A percentile compares a stretch with the other conserved stretches of the same genome.
Conservation (phyloP, 2,797 vertebrate genomes). For the Melanitta fusca region DNA sequence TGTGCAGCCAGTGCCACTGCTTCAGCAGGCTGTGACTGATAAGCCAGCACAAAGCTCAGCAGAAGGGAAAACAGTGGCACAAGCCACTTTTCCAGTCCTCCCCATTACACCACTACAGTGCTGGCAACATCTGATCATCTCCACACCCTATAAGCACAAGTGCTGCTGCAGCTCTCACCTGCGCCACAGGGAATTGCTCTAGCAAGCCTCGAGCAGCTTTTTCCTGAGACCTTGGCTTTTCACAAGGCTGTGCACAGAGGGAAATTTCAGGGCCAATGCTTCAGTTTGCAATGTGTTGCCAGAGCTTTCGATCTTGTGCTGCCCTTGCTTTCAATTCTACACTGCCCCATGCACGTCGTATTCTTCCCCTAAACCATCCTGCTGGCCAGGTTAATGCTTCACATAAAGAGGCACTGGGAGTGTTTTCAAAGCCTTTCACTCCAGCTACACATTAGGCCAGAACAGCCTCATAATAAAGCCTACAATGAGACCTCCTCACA, state of each 20-base stretch:
- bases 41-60: neutral
- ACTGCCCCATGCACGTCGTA: neutral
- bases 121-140: neutral
- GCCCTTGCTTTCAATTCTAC: neutral
- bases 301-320: slow-evolving; percentile 17
- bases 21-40: neutral
- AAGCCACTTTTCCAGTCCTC: neutral
- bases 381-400: slow-evolving; percentile 55
- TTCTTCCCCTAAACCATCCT: slow-evolving; percentile 34
- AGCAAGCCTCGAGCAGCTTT: neutral
- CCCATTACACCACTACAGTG: neutral
- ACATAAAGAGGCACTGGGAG: slow-evolving; percentile 29
- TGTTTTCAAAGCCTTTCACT: slow-evolving; percentile 68
- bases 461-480: slow-evolving; percentile 41
- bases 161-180: neutral
- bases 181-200: neutral
- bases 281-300: slow-evolving; percentile 3
- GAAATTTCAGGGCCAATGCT: slow-evolving; percentile 29
- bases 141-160: neutral
- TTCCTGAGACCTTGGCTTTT: neutral
- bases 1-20: neutral
- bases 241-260: neutral
- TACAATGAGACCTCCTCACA: slow-evolving; percentile 45
- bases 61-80: neutral
- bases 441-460: slow-evolving; percentile 37